Evolutionary conservation across 2,797 vertebrate genomes (phyloP).

Genomic region (Myotis pilosus): DNA sequence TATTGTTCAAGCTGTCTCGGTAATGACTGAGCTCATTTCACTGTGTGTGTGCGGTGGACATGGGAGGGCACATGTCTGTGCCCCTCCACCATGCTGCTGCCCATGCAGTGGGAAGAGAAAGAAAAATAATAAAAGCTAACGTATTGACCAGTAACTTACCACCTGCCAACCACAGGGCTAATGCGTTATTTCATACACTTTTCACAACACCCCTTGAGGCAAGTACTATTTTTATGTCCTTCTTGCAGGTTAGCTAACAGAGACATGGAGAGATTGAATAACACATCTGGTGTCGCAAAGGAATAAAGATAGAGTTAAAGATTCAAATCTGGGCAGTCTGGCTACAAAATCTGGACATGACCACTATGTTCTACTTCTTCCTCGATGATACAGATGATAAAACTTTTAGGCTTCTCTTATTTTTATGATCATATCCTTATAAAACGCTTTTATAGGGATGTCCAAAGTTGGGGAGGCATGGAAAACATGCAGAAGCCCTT

Average conservation of each 20-base stretch:
- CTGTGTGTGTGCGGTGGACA: neutral
- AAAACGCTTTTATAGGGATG: neutral
- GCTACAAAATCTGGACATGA: neutral
- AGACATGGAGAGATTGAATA: neutral
- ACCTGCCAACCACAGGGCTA: neutral
- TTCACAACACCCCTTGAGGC: neutral
- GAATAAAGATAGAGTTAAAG: neutral
- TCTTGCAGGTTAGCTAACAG: neutral
- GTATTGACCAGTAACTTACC: rapidly evolving
- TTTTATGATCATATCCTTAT: neutral
- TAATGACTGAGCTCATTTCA: neutral
- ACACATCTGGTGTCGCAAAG: neutral
- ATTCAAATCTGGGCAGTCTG: neutral
- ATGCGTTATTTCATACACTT: neutral
- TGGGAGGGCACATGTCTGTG: too few relatives aligned
- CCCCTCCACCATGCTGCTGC: neutral
- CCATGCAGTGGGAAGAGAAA: neutral
- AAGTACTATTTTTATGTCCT: neutral
- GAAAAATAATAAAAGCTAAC: neutral
- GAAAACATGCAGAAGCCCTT: neutral
- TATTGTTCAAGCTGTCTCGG: neutral
- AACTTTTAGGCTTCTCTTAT: neutral
- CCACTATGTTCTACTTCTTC: neutral
- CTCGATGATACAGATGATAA: neutral
- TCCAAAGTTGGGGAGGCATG: neutral